A percentile compares a stretch with the other conserved stretches of the same genome.
phyloP scores from a whole-genome alignment of 2,888 invertebrate genomes.

The Iphiclides podalirius region DNA sequence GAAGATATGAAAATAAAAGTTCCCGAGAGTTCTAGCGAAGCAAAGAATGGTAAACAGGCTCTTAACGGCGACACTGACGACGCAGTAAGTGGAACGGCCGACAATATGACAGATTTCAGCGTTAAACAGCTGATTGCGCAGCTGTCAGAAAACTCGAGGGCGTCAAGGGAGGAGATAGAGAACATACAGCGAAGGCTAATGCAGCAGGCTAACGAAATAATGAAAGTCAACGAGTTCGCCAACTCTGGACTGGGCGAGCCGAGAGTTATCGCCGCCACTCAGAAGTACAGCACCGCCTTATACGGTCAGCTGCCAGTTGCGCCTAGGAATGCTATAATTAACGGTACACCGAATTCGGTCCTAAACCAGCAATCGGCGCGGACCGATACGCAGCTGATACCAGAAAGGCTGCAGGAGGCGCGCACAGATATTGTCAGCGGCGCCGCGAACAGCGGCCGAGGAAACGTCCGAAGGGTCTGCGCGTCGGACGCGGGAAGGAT shows the following conservation, averaged over 20 bases:
- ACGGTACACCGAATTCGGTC: constrained; percentile 28
- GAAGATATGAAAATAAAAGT: constrained; percentile 65
- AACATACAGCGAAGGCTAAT: constrained; percentile 64
- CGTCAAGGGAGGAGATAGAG: constrained; percentile 69
- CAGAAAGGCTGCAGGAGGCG: constrained; percentile 69
- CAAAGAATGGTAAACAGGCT: constrained; percentile 25
- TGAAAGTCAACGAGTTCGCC: constrained; percentile 71
- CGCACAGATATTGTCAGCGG: constrained; percentile 49
- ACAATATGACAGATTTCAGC: constrained; percentile 60
- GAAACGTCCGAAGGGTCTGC: constrained; percentile 71
- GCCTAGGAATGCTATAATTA: constrained; percentile 43
- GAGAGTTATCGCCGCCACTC: constrained; percentile 55
- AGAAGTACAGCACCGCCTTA: constrained; percentile 56
- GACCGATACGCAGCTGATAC: constrained; percentile 67
- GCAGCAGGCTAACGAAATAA: constrained; percentile 71
- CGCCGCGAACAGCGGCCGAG: constrained; percentile 63
- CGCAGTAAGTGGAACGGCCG: constrained; percentile 33
- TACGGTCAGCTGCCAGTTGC: constrained; percentile 43
- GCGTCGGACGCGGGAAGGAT: constrained; percentile 66
- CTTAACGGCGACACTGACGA: constrained; percentile 30
- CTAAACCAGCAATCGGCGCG: constrained; percentile 28
- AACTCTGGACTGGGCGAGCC: constrained; percentile 50
- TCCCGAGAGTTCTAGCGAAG: constrained; percentile 33
- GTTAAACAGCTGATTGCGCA: constrained; percentile 70
- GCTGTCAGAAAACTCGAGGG: constrained; percentile 66